Percentiles rank a stretch among this genome's conserved stretches.
Conservation (phyloP, 1,140 invertebrate genomes). For the Nasonia vitripennis region DNA sequence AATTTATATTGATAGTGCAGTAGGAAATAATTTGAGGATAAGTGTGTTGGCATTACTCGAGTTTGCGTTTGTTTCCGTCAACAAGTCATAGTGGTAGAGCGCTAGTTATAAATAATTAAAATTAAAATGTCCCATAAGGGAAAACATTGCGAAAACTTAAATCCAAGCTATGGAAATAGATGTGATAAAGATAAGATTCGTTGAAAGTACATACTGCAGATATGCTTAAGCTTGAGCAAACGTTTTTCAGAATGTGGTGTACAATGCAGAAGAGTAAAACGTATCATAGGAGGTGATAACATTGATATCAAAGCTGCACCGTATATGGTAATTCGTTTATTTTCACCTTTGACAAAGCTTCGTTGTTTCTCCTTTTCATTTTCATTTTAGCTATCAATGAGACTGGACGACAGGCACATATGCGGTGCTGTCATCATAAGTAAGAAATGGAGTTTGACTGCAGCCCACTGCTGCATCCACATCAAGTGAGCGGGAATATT, state of each 20-base stretch:
- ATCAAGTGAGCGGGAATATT: constrained; percentile 40
- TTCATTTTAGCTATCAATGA: constrained; percentile 60
- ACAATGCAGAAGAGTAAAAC: neutral
- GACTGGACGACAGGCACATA: constrained; percentile 59
- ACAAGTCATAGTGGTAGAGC: too few relatives aligned
- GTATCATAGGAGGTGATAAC: neutral
- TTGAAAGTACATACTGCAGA: neutral
- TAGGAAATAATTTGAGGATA: too few relatives aligned
- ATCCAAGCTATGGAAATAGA: neutral
- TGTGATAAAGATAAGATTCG: neutral
- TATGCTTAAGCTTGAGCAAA: neutral
- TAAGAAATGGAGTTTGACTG: constrained; percentile 70
- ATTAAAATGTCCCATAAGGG: too few relatives aligned
- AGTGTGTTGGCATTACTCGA: too few relatives aligned
- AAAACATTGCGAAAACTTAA: neutral
- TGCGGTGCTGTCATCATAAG: constrained; percentile 74
- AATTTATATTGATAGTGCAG: too few relatives aligned
- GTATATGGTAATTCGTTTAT: constrained; percentile 10
- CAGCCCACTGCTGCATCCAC: constrained; percentile 72
- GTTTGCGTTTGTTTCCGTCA: too few relatives aligned
- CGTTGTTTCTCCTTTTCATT: neutral
- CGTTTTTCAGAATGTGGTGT: neutral
- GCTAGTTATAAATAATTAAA: too few relatives aligned
- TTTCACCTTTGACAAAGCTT: too few relatives aligned
- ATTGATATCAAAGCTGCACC: neutral